phyloP scores from a whole-genome alignment of 2,797 vertebrate genomes.

The Epinephelus malabaricus region DNA sequence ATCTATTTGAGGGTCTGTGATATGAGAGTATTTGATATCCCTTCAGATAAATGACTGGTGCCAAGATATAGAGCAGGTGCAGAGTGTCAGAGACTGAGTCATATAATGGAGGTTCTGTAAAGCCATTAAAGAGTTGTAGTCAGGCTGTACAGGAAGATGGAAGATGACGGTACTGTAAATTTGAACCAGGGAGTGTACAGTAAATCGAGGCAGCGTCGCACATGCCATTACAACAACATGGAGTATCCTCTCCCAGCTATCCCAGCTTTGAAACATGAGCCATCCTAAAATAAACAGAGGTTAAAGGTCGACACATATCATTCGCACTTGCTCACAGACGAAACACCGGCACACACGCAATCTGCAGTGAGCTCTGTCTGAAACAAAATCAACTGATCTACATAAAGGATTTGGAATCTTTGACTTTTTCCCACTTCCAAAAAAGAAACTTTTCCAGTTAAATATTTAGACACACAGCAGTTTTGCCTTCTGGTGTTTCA shows the following conservation, averaged over 20 bases:
- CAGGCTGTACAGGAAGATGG: neutral
- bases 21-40: constrained; percentile 10
- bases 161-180: constrained; percentile 30
- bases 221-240: constrained; percentile 49
- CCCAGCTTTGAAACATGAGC: constrained; percentile 80
- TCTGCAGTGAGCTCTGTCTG: neutral
- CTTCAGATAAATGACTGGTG: neutral
- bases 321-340: neutral
- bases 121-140: neutral
- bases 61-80: constrained; percentile 41
- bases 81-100: constrained; percentile 16
- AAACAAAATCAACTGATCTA: neutral
- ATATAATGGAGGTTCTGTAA: constrained; percentile 1
- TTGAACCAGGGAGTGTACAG: constrained; percentile 28
- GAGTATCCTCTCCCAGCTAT: constrained; percentile 68
- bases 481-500: constrained; percentile 35
- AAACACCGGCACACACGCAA: constrained; percentile 5
- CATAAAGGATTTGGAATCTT: neutral
- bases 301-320: constrained; percentile 67
- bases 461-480: constrained; percentile 37
- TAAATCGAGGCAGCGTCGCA: constrained; percentile 34
- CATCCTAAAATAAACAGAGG: constrained; percentile 82
- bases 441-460: constrained; percentile 17
- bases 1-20: neutral
- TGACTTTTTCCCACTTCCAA: constrained; percentile 14